Conservation (phyloP, 1,140 invertebrate species). For the Bacillus rossius region DNA sequence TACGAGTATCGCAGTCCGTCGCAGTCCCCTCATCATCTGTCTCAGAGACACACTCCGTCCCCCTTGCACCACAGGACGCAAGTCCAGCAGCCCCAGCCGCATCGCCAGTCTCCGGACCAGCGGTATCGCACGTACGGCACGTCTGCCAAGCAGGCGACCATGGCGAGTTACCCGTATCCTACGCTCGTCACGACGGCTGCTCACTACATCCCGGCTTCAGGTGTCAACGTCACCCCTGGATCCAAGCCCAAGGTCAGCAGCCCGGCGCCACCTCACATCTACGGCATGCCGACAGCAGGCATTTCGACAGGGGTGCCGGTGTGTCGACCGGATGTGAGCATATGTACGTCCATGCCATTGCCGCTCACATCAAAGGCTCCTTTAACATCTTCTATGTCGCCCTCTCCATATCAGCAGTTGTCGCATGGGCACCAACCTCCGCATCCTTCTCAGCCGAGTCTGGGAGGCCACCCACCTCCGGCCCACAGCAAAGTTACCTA, state of each 20-base stretch:
- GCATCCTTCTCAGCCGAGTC: slow-evolving; percentile 37
- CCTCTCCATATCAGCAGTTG: slow-evolving; percentile 55
- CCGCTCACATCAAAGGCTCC: slow-evolving; percentile 61
- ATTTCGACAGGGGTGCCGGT: slow-evolving; percentile 56
- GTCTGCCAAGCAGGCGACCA: slow-evolving; percentile 17
- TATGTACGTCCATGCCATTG: slow-evolving; percentile 42
- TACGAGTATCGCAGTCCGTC: slow-evolving; percentile 53
- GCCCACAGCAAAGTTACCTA: slow-evolving; percentile 43
- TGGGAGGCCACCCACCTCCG: slow-evolving; percentile 46
- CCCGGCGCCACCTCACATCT: slow-evolving; percentile 71
- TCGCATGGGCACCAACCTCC: slow-evolving; percentile 48
- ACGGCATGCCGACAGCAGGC: slow-evolving; percentile 61
- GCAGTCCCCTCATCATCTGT: slow-evolving; percentile 48
- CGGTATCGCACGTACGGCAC: slow-evolving; percentile 18
- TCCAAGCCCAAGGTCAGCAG: slow-evolving; percentile 70
- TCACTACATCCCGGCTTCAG: slow-evolving; percentile 32
- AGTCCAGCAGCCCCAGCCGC: slow-evolving; percentile 27
- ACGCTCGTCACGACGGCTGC: slow-evolving; percentile 16
- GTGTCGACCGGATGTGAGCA: slow-evolving; percentile 46
- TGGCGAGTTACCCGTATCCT: slow-evolving; percentile 20
- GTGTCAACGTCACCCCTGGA: slow-evolving; percentile 31
- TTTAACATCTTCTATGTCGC: slow-evolving; percentile 45
- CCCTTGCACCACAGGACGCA: slow-evolving; percentile 22
- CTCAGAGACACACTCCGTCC: slow-evolving; percentile 32
- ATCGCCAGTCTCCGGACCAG: slow-evolving; percentile 25